phyloP scores from a whole-genome alignment of 2,797 vertebrate genomes.

The Loris lydekkerianus region DNA sequence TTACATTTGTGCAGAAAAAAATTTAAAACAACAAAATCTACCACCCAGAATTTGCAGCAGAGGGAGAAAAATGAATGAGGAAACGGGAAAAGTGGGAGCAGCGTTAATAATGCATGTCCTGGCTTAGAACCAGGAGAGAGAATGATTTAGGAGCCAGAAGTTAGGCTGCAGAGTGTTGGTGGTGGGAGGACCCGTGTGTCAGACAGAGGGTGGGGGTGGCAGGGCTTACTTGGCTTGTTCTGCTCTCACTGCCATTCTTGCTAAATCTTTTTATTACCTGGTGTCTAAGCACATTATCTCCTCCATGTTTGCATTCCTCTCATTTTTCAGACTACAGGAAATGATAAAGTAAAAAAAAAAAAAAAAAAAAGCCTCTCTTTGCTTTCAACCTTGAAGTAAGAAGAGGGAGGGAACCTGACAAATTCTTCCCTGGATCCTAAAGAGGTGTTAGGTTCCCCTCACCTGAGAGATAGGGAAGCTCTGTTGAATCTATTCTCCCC shows the following conservation, averaged over 20 bases:
- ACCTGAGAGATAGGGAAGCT: neutral
- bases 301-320: conserved; percentile 76
- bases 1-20: neutral
- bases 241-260: neutral
- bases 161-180: neutral
- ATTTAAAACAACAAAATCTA: neutral
- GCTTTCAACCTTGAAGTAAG: neutral
- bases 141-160: neutral
- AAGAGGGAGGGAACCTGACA: neutral
- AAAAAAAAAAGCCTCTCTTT: neutral
- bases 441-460: neutral
- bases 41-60: conserved; percentile 56
- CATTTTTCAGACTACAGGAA: conserved; percentile 74
- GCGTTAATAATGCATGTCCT: neutral
- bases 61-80: neutral
- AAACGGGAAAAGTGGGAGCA: neutral
- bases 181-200: neutral
- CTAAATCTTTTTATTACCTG: conserved; percentile 77
- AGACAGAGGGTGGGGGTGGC: neutral
- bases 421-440: conserved; percentile 19
- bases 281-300: conserved; percentile 32
- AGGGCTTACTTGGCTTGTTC: neutral
- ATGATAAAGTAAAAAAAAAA: neutral
- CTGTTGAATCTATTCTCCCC: neutral
- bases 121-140: neutral